Base-by-base conservation (phyloP, 1,140 invertebrate species). In the Antheraea pernyi region DNA sequence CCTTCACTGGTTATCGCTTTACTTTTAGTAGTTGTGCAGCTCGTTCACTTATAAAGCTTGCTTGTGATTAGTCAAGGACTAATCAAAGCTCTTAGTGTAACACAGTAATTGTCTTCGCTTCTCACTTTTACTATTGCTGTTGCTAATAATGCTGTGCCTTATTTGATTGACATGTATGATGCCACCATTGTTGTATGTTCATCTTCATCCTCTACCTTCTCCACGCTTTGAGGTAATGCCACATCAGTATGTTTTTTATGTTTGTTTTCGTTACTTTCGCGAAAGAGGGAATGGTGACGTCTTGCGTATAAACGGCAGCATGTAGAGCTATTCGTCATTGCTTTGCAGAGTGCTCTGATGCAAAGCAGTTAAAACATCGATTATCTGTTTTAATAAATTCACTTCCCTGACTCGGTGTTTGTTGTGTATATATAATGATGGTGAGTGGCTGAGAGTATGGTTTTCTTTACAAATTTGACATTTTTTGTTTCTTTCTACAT, bases 281-380 rank as follows among this genome's bases (percentile, higher is more conserved):
- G 37, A 39, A 39, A 9, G 5, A 39, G 37, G 59, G 77, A 65
- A 61, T 83, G 81, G 71, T 83, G 78, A 71, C 79, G 76, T 46
- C 69, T 75, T 46, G 73, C 69, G 58, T 78, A 83, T 64, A 80
- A 58, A 36, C 74, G 66, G 62, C 80, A 82, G 16, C 72, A 69
- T 42, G 63, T 70, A 67, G 75, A 70, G n/a, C n/a, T 59, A 76
- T 19, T 18, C 75, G 70, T 76, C 80, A 82, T 22, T 72, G 71
- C 10, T 22, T 60, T 48, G 68, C 76, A 61, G 74, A 71, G 70
- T 83, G 82, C 19, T 72, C 74, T 13, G 72, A 63, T 53, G 68
- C 69, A 42, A 81, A 60, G 65, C 79, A 82, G 63, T 82, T 84
- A 59, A 75, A 84, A 67, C 80, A 84, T 19, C 82, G 62, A 39